Base-by-base conservation (phyloP, 2,888 invertebrate species). In the Dusona sp. region DNA sequence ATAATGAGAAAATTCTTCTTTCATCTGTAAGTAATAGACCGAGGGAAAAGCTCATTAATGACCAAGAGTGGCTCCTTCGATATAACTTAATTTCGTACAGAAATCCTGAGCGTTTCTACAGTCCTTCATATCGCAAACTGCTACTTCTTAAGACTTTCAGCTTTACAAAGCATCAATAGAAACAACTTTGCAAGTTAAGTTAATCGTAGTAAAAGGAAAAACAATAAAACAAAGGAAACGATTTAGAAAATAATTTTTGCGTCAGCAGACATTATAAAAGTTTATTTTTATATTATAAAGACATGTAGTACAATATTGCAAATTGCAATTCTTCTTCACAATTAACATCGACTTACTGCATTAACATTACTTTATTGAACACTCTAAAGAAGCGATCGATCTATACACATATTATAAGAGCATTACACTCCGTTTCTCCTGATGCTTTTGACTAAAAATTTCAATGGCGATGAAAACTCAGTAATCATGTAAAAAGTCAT, bases 31-130 rank as follows among this genome's bases (percentile, higher is more conserved):
- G 57, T 57, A 57, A 79, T 79, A 45, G 64, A 67, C 78, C 36
- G 80, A 64, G 57, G 64, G 54, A 72, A 75, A 72, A 77, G 77
- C 77, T 64, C 73, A 38, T 77, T 81, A 81, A 85, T 81, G 65
- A 38, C 73, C 77, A n/a, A 25, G 19, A 64, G 72, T 72, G 25
- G 19, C 65, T 83, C 45, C 33, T 57, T 36, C 16, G 38, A 19
- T 22, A 73, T 51, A 78, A 78, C 72, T 81, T 48, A 16, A 73
- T 83, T 79, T 25, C 38, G 29, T 67, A 78, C 38, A 51, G 38
- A 73, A 73, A 54, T 79, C 33, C 61, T 36, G 11, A 72, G 51
- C 67, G 13, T 73, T 29, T 74, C 38, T 22, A 42, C 74, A 16
- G 36, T 54, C 54, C 36, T 51, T 36, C 54, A 22, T 29, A 61